These are phyloP conservation scores for Orius laevigatus DNA, from an alignment of 1,140 invertebrate species.

Conservation along the genomic window DNA sequence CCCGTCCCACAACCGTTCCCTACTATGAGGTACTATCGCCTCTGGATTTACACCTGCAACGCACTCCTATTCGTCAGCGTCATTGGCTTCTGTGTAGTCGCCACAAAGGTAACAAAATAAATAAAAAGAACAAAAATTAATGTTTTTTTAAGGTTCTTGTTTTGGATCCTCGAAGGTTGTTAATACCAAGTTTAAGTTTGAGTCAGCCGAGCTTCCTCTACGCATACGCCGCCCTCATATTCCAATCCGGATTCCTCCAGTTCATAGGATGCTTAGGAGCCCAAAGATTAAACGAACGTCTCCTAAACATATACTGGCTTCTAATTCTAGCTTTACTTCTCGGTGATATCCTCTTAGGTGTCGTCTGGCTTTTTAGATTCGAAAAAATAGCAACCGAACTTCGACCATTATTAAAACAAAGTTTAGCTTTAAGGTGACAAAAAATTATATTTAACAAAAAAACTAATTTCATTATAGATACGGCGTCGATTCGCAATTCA, in stretches of 20 bases:
- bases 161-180: constrained; percentile 45
- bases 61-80: constrained; percentile 65
- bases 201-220: constrained; percentile 62
- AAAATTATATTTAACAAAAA: too few species aligned
- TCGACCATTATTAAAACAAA: constrained; percentile 41
- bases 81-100: constrained; percentile 60
- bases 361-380: constrained; percentile 74
- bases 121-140: neutral
- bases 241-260: constrained; percentile 39
- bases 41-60: constrained; percentile 87
- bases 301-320: constrained; percentile 74
- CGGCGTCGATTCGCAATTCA: constrained; percentile 50
- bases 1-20: constrained; percentile 14
- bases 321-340: constrained; percentile 59
- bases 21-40: constrained; percentile 57
- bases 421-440: constrained; percentile 25
- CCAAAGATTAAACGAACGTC: constrained; percentile 54
- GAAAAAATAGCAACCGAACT: constrained; percentile 55
- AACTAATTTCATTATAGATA: too few species aligned
- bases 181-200: constrained; percentile 53
- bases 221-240: constrained; percentile 60
- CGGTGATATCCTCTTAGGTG: constrained; percentile 65
- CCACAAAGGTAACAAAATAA: constrained; percentile 36
- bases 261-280: constrained; percentile 61
- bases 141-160: constrained; percentile 17